Percentiles rank a stretch among this genome's conserved stretches.
Conservation (phyloP, 2,113 vertebrate genomes). For the Hydrochoerus hydrochaeris region DNA sequence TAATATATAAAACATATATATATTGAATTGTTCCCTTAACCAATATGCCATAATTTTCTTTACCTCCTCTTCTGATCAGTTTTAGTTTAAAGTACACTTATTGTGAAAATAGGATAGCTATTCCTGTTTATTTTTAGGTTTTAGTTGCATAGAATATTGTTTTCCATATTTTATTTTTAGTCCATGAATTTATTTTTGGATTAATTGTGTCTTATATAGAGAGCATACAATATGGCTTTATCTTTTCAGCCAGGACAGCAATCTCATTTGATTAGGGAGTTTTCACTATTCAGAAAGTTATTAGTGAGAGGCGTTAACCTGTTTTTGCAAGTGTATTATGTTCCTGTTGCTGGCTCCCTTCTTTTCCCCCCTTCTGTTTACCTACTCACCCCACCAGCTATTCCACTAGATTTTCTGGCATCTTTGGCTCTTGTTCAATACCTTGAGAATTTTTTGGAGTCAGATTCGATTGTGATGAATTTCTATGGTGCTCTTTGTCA, state of each 20-base stretch:
- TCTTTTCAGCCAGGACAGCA: background rate
- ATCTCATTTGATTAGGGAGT: background rate
- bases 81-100: background rate
- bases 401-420: background rate
- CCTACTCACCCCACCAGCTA: background rate
- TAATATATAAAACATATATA: no score
- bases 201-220: background rate
- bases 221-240: background rate
- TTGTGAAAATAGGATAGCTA: background rate
- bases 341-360: background rate
- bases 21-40: background rate
- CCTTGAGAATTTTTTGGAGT: background rate
- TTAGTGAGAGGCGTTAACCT: background rate
- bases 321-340: background rate
- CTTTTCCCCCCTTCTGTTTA: background rate
- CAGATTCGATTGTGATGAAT: background rate
- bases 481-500: background rate
- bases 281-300: background rate
- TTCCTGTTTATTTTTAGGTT: no score
- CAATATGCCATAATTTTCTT: background rate
- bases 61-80: background rate
- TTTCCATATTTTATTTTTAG: background rate
- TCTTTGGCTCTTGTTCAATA: background rate
- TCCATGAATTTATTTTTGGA: background rate
- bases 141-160: no score